Evolutionary conservation across 2,797 vertebrate species (phyloP), one percentile per base, ranked within the genome.

Genomic region (Lagocephalus sceleratus): DNA sequence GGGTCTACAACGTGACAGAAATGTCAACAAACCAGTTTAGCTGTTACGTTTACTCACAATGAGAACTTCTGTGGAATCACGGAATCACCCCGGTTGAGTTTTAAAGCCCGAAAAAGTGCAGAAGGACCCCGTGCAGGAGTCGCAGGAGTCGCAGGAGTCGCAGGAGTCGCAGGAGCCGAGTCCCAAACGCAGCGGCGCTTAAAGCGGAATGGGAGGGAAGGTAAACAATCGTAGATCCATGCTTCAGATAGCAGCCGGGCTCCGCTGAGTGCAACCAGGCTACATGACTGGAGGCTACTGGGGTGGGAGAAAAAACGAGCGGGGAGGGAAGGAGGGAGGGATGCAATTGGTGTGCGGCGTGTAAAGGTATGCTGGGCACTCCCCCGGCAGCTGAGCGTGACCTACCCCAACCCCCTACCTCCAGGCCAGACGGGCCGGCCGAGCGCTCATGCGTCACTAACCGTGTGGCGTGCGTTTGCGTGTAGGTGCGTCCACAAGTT

Each of bases 341-440:
- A 53, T 21, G 67, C 60, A 56, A 61, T 70, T 77, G 76, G 82
- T 51, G 71, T 56, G 65, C 1, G 44, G 59, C 60, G 60, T 76
- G 76, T 71, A 78, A 85, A 86, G 81, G 84, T 85, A 87, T 79
- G 81, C 68, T 5, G 52, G 63, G 77, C 78, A 71, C 82, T 75
- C 80, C 82, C 81, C 80, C 73, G 61, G 52, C 52, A 11, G 12
- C 62, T 53, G 60, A 66, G 57, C 45, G 22, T 6, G 0, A 41
- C 51, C 59, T 46, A 35, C 74, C 71, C 71, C 71, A 54, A 64
- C 71, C 75, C 73, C 66, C 5, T 19, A 58, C 60, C 52, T 66
- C 47, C 23, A n/a, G 39, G 59, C 69, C 81, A 74, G 74, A 85
- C 82, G 75, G 75, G 71, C 81, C 47, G 60, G 47, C 63, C 58